Percentiles rank a stretch among this genome's conserved stretches.
phyloP scores from a whole-genome alignment of 2,888 invertebrate genomes.

The Lasioglossum pauxillum region DNA sequence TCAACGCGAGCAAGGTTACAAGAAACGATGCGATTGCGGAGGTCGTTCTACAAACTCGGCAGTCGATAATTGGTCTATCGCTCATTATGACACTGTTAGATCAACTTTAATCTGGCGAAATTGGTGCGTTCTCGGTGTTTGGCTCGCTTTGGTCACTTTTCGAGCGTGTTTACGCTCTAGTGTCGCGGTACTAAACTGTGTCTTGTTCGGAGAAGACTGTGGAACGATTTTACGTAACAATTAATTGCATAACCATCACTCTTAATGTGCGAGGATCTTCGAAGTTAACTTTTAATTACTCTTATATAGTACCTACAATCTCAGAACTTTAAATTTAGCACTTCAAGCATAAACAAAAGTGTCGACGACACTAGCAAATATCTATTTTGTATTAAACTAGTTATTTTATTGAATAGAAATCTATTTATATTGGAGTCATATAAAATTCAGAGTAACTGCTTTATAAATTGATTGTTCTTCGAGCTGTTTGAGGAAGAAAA shows the following conservation, averaged over 20 bases:
- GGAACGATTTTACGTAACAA: background rate
- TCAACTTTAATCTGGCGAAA: background rate
- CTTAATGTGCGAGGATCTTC: background rate
- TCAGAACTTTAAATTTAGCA: too few relatives aligned
- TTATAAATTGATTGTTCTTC: background rate
- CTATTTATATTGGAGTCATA: too few relatives aligned
- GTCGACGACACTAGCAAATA: too few relatives aligned
- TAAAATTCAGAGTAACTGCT: too few relatives aligned
- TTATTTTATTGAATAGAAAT: too few relatives aligned
- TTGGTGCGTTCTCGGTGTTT: background rate
- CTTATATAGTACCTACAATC: too few relatives aligned
- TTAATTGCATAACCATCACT: background rate
- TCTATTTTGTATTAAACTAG: too few relatives aligned
- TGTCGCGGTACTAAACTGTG: background rate
- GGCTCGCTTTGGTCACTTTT: background rate
- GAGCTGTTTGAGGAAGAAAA: too few relatives aligned
- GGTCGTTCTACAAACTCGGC: conserved; percentile 36
- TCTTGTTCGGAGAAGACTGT: background rate
- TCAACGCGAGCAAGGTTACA: conserved; percentile 49
- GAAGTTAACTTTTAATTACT: too few relatives aligned
- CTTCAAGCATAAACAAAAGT: too few relatives aligned
- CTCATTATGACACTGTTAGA: background rate
- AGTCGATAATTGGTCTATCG: conserved; percentile 13
- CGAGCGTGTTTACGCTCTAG: background rate
- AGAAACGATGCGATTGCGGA: conserved; percentile 31